Evolutionary conservation across 2,797 vertebrate genomes (phyloP).

Genomic region (Amblyraja radiata): DNA sequence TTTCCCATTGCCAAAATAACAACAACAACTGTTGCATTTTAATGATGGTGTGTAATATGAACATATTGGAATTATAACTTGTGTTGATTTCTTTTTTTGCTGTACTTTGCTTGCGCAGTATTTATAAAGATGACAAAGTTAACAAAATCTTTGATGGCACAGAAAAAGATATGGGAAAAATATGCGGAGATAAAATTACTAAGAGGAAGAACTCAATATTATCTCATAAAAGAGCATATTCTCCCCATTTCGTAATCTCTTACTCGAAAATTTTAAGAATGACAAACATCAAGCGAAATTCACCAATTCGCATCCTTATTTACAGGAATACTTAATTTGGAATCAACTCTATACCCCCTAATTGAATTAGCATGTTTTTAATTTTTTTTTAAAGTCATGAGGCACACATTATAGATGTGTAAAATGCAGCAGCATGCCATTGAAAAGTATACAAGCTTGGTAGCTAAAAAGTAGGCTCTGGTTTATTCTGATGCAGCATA

Average conservation of each 20-base stretch:
- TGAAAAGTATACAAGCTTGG: background rate
- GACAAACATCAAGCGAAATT: background rate
- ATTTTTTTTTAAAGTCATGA: background rate
- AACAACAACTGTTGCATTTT: background rate
- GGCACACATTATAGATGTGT: background rate
- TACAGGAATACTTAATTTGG: background rate
- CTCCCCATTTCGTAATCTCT: background rate
- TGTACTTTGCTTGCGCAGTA: background rate
- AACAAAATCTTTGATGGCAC: background rate
- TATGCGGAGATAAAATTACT: background rate
- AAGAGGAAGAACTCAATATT: background rate
- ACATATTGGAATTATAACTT: background rate
- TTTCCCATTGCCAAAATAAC: background rate
- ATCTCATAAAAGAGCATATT: background rate
- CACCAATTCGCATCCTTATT: background rate
- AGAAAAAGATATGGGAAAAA: background rate
- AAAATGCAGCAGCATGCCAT: background rate
- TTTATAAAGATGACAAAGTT: background rate
- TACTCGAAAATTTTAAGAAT: background rate
- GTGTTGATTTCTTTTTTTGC: background rate
- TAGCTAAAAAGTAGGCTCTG: background rate
- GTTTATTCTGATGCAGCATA: background rate
- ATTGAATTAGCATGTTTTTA: background rate
- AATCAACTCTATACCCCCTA: background rate
- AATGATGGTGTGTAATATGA: background rate